Conservation (phyloP, 2,888 invertebrate species). For the Elmis aenea region DNA sequence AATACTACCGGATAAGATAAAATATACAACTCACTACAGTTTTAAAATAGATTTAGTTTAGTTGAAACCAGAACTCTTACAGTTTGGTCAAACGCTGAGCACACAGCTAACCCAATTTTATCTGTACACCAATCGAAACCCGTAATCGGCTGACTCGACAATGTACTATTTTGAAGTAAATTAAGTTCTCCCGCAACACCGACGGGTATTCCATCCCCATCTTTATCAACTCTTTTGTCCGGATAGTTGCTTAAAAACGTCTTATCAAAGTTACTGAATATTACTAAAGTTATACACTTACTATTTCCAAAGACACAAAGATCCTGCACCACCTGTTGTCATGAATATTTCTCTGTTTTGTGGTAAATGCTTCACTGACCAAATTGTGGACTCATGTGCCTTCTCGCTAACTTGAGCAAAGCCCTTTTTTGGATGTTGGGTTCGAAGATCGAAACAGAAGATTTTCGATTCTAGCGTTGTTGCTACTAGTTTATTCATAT, state of each 20-base stretch:
- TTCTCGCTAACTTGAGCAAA: slow-evolving; percentile 62
- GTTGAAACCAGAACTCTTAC: slow-evolving; percentile 83
- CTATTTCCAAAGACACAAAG: slow-evolving; percentile 95
- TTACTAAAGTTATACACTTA: slow-evolving; percentile 48
- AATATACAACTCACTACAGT: too few species aligned
- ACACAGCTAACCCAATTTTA: slow-evolving; percentile 80
- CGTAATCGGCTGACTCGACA: slow-evolving; percentile 85
- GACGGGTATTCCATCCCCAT: slow-evolving; percentile 63
- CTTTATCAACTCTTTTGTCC: slow-evolving; percentile 63
- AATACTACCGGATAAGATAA: too few species aligned
- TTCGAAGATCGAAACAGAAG: slow-evolving; percentile 82
- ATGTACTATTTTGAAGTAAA: slow-evolving; percentile 71
- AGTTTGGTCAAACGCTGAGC: slow-evolving; percentile 88
- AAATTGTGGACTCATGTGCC: slow-evolving; percentile 71
- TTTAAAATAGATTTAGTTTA: slow-evolving; percentile 71
- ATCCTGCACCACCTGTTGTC: slow-evolving; percentile 86
- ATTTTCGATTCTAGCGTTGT: slow-evolving; percentile 90
- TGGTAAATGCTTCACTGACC: slow-evolving; percentile 83
- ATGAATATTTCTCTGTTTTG: slow-evolving; percentile 91
- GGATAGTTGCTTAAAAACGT: slow-evolving; percentile 67
- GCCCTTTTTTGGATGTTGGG: slow-evolving; percentile 81
- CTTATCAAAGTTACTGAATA: background rate
- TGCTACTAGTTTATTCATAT: slow-evolving; percentile 90
- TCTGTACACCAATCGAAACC: slow-evolving; percentile 90
- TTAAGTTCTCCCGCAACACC: slow-evolving; percentile 75